Evolutionary conservation across 2,113 vertebrate species (phyloP).

Genomic region (Numida meleagris): DNA sequence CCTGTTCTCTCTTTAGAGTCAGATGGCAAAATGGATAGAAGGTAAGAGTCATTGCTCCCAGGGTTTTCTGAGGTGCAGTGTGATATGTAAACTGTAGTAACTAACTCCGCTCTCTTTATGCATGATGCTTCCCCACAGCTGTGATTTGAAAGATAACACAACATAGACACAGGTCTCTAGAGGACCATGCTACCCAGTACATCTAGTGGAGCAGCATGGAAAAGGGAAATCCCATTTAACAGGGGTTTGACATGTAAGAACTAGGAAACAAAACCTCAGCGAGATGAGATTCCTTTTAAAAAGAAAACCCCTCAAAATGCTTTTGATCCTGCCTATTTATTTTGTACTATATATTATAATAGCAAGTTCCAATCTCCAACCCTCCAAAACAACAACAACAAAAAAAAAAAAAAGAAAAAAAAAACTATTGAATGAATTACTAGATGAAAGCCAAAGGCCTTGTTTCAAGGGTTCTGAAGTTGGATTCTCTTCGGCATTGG

Average conservation of each 20-base stretch:
- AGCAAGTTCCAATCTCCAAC: neutral
- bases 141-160: neutral
- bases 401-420: neutral
- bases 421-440: neutral
- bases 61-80: neutral
- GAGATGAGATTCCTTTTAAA: neutral
- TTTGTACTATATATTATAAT: neutral
- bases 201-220: neutral
- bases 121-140: neutral
- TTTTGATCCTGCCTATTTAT: neutral
- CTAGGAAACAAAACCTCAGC: neutral
- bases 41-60: slow-evolving; percentile 20
- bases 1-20: slow-evolving; percentile 44
- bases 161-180: neutral
- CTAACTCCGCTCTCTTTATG: neutral
- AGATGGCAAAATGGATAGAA: slow-evolving; percentile 58
- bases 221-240: neutral
- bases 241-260: neutral
- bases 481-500: neutral
- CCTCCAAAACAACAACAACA: neutral
- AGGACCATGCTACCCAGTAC: fast-evolving
- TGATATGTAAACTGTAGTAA: neutral
- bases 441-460: neutral
- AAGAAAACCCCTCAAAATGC: neutral
- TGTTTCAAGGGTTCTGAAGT: neutral